These are phyloP conservation scores for Tamias sibiricus DNA, from an alignment of 2,113 vertebrate species.

Conservation along the genomic window DNA sequence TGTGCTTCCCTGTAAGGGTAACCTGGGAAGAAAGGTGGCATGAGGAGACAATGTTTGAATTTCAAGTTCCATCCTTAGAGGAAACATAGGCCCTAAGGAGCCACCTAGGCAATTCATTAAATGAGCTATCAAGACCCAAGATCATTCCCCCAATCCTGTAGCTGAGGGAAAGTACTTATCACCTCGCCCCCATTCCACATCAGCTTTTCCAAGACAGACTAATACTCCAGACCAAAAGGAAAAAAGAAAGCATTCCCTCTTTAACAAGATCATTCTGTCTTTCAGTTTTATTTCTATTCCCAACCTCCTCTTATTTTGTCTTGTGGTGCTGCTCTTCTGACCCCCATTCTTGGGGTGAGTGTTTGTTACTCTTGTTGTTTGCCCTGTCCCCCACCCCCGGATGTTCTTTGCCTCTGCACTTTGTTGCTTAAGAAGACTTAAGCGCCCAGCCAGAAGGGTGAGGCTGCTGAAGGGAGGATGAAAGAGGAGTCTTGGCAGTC, in stretches of 20 bases:
- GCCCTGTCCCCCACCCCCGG: slow-evolving; percentile 46
- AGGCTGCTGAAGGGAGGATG: slow-evolving; percentile 86
- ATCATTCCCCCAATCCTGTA: accelerated
- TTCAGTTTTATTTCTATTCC: slow-evolving; percentile 86
- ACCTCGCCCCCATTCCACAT: background rate
- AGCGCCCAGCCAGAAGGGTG: slow-evolving; percentile 88
- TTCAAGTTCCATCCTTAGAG: background rate
- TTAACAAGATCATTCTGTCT: slow-evolving; percentile 92
- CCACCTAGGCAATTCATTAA: background rate
- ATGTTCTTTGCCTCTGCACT: slow-evolving; percentile 84
- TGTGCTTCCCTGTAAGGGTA: accelerated
- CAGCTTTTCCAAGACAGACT: slow-evolving; percentile 82
- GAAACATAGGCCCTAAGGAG: background rate
- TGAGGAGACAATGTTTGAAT: background rate
- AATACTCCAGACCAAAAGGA: background rate
- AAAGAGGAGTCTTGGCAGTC: slow-evolving; percentile 86
- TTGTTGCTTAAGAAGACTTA: slow-evolving; percentile 89
- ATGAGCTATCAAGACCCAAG: slow-evolving; percentile 82
- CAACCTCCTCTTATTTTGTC: slow-evolving; percentile 88
- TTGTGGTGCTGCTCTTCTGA: slow-evolving; percentile 80
- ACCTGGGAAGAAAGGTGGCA: background rate
- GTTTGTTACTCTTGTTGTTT: slow-evolving; percentile 74
- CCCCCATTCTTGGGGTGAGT: slow-evolving; percentile 64
- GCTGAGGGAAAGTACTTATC: slow-evolving; percentile 40
- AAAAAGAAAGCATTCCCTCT: slow-evolving; percentile 61